Base-by-base conservation (phyloP, 2,113 vertebrate genomes). In the Orientallactaga bullata region DNA sequence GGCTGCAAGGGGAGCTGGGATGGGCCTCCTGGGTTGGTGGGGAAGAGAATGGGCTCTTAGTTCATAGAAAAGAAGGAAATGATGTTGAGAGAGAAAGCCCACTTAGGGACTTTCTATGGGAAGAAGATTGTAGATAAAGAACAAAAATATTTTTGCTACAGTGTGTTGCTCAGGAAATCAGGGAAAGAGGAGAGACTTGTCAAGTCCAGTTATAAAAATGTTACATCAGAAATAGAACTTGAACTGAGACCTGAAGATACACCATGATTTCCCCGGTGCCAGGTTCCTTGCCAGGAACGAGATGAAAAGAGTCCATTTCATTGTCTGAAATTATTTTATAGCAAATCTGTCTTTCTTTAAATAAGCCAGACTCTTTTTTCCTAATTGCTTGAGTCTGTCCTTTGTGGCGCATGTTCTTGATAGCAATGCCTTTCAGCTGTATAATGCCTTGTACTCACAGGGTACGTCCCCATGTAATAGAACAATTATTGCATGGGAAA, bases 341-440 rank as follows among this genome's bases (percentile, higher is more conserved):
- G 35, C 89, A 42, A 94, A 86, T 93, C 73, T 85, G 26, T 90
- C 39, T 95, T 95, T 88, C 21, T 92, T 92, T 92, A 95, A 94
- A 85, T 47, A 93, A 94, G 61, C 51, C 58, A 63, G 73, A 76
- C 35, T 88, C 55, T 13, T 16, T 78, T 35, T 58, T 68, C 73
- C 81, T 92, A 91, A 95, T 85, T 73, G 39, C 28, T 85, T 61
- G 79, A 61, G 35, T 78, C 35, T 90, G 63, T 94, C 84, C 77
- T 78, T 93, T 10, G 2, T 68, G 89, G 30, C 35, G 7, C 35
- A 65, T 21, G 51, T 18, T 88, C 76, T 91, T 95, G 58, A 78
- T 17, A 91, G 76, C 60, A 87, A 84, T 72, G 12, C 8, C n/a
- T 92, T 63, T n/a, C 32, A 79, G 12, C 21, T 85, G 65, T 55